Conservation (phyloP, 2,797 vertebrate genomes). For the Podargus strigoides region DNA sequence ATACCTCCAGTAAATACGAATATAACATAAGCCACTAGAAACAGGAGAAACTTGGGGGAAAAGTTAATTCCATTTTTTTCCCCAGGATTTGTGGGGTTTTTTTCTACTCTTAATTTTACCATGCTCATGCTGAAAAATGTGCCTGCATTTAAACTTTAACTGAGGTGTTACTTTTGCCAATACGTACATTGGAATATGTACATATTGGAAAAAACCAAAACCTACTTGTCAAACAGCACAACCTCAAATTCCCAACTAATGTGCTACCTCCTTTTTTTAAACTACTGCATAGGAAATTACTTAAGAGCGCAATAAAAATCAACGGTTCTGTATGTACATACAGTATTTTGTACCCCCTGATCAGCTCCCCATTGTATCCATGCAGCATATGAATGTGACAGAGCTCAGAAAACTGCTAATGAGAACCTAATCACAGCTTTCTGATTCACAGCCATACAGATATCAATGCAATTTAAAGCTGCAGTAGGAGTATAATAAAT, state of each 20-base stretch:
- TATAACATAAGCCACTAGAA: neutral
- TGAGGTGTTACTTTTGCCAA: neutral
- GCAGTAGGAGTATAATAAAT: slow-evolving; percentile 13
- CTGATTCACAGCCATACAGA: slow-evolving; percentile 28
- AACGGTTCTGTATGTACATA: neutral
- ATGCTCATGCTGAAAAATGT: neutral
- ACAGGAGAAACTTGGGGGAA: neutral
- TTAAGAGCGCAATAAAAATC: neutral
- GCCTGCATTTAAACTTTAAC: neutral
- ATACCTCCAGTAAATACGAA: neutral
- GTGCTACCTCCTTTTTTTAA: neutral
- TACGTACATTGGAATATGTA: neutral
- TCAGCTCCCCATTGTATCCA: neutral
- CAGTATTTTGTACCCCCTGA: neutral
- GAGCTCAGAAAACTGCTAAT: neutral
- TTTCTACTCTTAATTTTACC: neutral
- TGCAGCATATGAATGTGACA: neutral
- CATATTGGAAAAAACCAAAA: neutral
- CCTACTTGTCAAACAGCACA: neutral
- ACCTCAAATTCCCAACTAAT: neutral
- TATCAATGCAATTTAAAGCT: neutral
- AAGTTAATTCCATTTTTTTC: neutral
- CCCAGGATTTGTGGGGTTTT: neutral
- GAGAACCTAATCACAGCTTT: slow-evolving; percentile 9
- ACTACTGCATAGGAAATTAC: neutral